Percentiles rank a stretch among this genome's conserved stretches.
Conservation (phyloP, 1,140 invertebrate species). For the Caerostris darwini region DNA sequence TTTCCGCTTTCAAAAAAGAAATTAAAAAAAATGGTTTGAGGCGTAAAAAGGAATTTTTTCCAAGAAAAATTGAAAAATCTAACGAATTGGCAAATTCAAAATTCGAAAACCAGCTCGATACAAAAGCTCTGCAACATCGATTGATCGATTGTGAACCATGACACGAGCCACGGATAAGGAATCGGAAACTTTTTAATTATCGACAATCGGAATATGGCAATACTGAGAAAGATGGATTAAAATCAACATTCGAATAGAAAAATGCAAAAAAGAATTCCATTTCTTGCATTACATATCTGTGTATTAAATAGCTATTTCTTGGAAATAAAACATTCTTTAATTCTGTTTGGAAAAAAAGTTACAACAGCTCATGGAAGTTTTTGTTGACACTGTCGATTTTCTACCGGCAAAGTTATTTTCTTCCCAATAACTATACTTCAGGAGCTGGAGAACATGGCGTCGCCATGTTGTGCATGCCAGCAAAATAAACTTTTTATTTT, state of each 20-base stretch:
- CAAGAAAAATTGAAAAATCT: slow-evolving; percentile 16
- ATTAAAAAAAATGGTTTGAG: neutral
- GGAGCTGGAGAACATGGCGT: neutral
- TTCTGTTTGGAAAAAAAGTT: neutral
- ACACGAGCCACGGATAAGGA: slow-evolving; percentile 23
- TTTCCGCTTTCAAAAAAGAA: neutral
- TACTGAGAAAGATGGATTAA: slow-evolving; percentile 29
- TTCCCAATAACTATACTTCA: slow-evolving; percentile 20
- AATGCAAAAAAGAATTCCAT: neutral
- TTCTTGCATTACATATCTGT: neutral
- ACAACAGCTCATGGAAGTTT: neutral
- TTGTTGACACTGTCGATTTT: neutral
- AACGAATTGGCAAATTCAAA: slow-evolving; percentile 20
- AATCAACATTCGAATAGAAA: neutral
- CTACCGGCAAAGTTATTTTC: neutral
- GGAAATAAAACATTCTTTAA: slow-evolving; percentile 25
- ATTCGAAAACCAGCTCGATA: slow-evolving; percentile 49
- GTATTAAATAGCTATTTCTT: neutral
- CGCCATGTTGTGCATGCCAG: neutral
- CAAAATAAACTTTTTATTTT: neutral
- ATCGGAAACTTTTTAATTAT: slow-evolving; percentile 39
- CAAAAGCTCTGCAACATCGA: slow-evolving; percentile 19
- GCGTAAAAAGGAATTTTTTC: slow-evolving; percentile 13
- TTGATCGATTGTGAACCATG: slow-evolving; percentile 33
- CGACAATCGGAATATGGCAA: slow-evolving; percentile 47